These are phyloP conservation scores for Ruditapes philippinarum DNA, from an alignment of 1,140 invertebrate species.

Conservation along the genomic window DNA sequence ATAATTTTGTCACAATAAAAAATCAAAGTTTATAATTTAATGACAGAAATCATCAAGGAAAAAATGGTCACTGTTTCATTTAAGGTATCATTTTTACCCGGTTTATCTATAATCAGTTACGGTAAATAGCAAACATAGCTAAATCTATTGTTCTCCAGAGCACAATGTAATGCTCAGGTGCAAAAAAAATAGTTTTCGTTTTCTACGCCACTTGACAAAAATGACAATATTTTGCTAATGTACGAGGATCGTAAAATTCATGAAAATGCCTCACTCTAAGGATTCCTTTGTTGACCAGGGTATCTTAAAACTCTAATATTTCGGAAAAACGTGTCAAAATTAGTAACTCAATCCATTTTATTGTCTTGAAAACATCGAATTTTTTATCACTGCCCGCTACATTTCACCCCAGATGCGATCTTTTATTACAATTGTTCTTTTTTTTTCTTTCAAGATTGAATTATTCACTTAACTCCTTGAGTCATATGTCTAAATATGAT, in stretches of 20 bases:
- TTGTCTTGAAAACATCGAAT: constrained; percentile 34
- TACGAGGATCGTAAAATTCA: constrained; percentile 29
- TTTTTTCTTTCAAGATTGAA: constrained; percentile 8
- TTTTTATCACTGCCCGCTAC: constrained; percentile 13
- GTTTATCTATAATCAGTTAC: constrained; percentile 33
- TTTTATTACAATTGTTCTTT: neutral
- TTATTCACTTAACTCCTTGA: constrained; percentile 34
- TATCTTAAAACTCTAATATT: constrained; percentile 31
- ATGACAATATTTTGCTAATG: constrained; percentile 44
- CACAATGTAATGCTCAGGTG: neutral
- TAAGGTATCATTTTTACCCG: neutral
- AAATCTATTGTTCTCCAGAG: neutral
- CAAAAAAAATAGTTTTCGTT: constrained; percentile 12
- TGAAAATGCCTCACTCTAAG: constrained; percentile 16
- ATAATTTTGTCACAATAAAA: constrained; percentile 10
- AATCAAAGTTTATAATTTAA: constrained; percentile 31
- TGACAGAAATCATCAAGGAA: constrained; percentile 16
- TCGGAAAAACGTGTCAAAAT: constrained; percentile 54
- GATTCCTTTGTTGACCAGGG: constrained; percentile 23
- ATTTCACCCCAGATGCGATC: constrained; percentile 26
- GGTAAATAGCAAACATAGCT: constrained; percentile 32
- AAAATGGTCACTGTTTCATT: constrained; percentile 18
- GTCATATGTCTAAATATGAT: constrained; percentile 49
- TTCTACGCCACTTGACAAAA: constrained; percentile 17
- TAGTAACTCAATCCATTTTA: constrained; percentile 50